These are phyloP conservation scores for Neomonachus schauinslandi DNA, from an alignment of 2,113 vertebrate species.

Conservation along the genomic window DNA sequence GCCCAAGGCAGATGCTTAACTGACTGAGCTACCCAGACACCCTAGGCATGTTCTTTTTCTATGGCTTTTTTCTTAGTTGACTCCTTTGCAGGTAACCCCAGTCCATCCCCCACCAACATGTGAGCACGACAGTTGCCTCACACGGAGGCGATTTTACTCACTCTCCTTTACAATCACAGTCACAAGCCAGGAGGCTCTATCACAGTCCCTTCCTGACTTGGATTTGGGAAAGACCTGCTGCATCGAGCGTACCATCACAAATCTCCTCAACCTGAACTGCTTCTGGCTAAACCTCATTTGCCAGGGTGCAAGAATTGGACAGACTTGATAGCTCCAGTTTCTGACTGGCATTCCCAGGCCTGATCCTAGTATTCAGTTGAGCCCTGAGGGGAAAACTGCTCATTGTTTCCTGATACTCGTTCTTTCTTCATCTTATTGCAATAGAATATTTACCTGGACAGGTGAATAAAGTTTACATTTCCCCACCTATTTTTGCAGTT, in stretches of 20 bases:
- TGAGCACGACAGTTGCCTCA: background rate
- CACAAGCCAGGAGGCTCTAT: background rate
- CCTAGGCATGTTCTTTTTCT: background rate
- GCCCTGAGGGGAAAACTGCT: background rate
- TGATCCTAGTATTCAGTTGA: background rate
- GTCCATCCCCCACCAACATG: background rate
- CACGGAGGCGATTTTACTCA: background rate
- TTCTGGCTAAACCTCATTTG: background rate
- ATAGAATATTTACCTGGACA: background rate
- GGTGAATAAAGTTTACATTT: background rate
- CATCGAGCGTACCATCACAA: background rate
- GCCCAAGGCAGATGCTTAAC: background rate
- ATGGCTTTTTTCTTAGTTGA: background rate
- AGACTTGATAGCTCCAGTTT: background rate
- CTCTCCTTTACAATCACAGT: background rate
- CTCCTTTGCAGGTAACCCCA: background rate
- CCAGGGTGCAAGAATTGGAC: background rate
- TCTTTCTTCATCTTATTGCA: background rate
- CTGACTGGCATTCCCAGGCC: background rate
- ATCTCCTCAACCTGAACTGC: background rate
- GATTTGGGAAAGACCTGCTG: background rate
- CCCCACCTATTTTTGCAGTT: background rate
- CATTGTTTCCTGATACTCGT: background rate
- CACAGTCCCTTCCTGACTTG: background rate
- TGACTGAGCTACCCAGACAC: background rate